Base-by-base conservation (phyloP, 2,113 vertebrate species). In the Spea multiplicata region DNA sequence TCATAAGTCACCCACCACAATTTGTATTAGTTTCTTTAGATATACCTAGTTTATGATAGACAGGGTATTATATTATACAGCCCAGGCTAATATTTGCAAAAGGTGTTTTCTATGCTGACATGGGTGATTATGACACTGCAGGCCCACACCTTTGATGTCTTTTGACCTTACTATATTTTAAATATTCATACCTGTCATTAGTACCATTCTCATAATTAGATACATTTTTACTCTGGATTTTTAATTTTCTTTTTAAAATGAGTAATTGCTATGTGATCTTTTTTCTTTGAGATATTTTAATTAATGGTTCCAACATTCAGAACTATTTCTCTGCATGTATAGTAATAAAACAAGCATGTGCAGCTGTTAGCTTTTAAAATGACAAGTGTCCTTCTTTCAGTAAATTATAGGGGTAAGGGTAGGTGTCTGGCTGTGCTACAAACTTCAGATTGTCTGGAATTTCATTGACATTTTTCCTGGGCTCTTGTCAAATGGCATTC, bases 341-440 rank as follows among this genome's bases (percentile, higher is more conserved):
- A 61, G 66, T 50, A 61, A 62, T 53, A 70, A 49, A 69, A 13
- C 49, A 70, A 77, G 75, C 49, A 70, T 69, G 46, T 70, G 75
- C 75, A 77, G 75, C 75, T 77, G 75, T 68, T 48, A 52, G 47
- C 67, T 69, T 67, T 75, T 17, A 66, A 67, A 49, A 75, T 13
- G 3, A 9, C 44, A 64, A 52, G 65, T 44, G 48, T 44, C 49
- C 64, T 62, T 65, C 61, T 59, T 6, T 17, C 44, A 55, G 30
- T 55, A 46, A 75, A 49, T 12, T 71, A 75, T 44, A 65, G 64
- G 47, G 48, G 59, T 30, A 30, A 30, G 30, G 30, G 30, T 30
- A 59, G 55, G 55, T 3, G 55, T 13, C 55, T 59, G 55, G 8
- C 55, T 5, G 30, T 12, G 4, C 9, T 59, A 59, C 10, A 8